Evolutionary conservation across 2,797 vertebrate genomes (phyloP).

Genomic region (Euphonia xanthogaster): DNA sequence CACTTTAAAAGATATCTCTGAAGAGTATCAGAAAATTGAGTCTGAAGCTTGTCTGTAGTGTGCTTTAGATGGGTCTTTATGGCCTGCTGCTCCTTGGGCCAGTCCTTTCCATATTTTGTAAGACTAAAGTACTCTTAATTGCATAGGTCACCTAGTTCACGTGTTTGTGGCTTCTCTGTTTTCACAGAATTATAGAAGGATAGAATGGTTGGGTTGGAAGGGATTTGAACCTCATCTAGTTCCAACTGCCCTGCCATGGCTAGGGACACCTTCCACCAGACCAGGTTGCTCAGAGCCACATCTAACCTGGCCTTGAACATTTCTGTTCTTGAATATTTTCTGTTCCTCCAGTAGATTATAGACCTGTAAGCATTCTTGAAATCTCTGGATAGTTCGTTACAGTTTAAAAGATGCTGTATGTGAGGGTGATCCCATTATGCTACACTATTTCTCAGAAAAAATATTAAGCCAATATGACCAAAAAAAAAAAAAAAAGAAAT

Average conservation of each 20-base stretch:
- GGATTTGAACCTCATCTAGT: neutral
- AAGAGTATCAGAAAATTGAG: neutral
- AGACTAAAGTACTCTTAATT: neutral
- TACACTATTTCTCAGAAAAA: neutral
- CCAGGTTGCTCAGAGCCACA: neutral
- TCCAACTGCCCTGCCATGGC: neutral
- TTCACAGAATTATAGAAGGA: neutral
- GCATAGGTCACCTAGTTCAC: neutral
- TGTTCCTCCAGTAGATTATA: neutral
- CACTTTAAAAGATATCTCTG: neutral
- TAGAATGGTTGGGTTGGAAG: neutral
- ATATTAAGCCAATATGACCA: neutral
- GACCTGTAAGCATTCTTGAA: neutral
- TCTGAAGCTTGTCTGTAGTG: neutral
- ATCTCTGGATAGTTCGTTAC: neutral
- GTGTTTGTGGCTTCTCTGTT: neutral
- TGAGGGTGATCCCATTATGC: neutral
- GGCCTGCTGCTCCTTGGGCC: neutral
- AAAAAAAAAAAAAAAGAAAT: neutral
- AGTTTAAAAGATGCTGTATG: neutral
- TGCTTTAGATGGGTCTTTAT: neutral
- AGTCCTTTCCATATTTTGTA: neutral
- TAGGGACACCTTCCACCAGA: neutral
- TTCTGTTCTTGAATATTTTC: neutral
- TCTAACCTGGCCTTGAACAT: neutral